phyloP scores from a whole-genome alignment of 1,140 invertebrate species.

The Cheumatopsyche charites region DNA sequence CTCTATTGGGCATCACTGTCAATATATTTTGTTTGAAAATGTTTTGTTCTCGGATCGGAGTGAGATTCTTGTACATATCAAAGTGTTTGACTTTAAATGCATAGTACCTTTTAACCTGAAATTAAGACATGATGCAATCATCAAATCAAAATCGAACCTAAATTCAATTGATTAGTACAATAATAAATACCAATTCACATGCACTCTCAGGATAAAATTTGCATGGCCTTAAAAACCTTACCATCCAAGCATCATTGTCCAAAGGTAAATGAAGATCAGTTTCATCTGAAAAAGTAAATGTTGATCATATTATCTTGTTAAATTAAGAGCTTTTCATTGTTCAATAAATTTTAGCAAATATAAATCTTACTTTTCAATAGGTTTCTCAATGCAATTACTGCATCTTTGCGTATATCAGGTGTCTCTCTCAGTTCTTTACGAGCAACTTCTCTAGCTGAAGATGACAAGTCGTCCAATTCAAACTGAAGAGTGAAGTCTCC shows the following conservation, averaged over 20 bases:
- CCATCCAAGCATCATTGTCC: constrained; percentile 75
- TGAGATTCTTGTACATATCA: constrained; percentile 71
- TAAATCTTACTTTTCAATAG: constrained; percentile 69
- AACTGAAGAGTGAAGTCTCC: constrained; percentile 72
- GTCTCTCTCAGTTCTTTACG: constrained; percentile 73
- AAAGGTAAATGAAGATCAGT: constrained; percentile 70
- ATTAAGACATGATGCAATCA: constrained; percentile 12
- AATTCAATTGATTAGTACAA: no score
- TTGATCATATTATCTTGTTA: no score
- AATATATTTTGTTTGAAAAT: constrained; percentile 80
- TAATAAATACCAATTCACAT: constrained; percentile 66
- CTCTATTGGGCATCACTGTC: constrained; percentile 75
- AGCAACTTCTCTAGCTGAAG: constrained; percentile 73
- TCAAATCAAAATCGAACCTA: no score
- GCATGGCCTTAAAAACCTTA: constrained; percentile 76
- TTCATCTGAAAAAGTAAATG: constrained; percentile 70
- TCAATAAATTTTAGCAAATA: not conserved
- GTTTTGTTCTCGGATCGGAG: constrained; percentile 74
- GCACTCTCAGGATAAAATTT: constrained; percentile 84
- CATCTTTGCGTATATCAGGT: constrained; percentile 68
- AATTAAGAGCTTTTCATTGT: not conserved
- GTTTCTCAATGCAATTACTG: constrained; percentile 67
- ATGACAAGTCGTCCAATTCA: constrained; percentile 67
- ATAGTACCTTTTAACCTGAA: constrained; percentile 79
- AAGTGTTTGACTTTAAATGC: constrained; percentile 77